Evolutionary conservation across 2,797 vertebrate species (phyloP), one percentile per base, ranked within the genome.

Genomic region (Anguilla marmorata): DNA sequence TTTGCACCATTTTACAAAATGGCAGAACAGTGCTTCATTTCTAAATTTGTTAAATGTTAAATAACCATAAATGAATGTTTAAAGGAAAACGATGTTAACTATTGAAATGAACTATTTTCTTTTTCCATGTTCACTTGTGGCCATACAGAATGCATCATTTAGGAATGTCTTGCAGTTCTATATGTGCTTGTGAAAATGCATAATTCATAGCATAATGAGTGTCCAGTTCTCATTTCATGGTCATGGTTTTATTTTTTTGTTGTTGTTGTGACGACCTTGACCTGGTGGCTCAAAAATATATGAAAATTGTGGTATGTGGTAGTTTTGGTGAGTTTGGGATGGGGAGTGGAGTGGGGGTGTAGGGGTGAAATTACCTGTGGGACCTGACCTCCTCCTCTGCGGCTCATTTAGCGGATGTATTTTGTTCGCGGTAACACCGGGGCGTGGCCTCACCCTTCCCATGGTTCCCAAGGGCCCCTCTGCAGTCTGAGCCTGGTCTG

Each of bases 341-440:
- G 33, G 41, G 37, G 19, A 4, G 6, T 27, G 7, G 27, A 6
- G n/a, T 9, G 9, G n/a, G 66, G 27, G n/a, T 1, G n/a, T n/a
- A 96, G 94, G 94, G 93, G 93, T 89, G 93, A 95, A 96, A 96
- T 94, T 21, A 96, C 95, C 96, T 94, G 90, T 92, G 92, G 96
- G 95, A 95, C 95, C 84, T 91, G 90, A 95, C 94, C 91, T 94
- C 93, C 93, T 89, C 93, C 94, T 95, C 60, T n/a, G 60, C 11
- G 0, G 93, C 92, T 96, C 95, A 96, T 97, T 97, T 96, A 97
- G 97, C 97, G 95, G 96, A 94, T 95, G 96, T 96, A 97, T 97
- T 97, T 97, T 96, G 96, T 94, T 93, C 95, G 95, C 96, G 97
- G 97, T 97, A 96, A 97, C 97, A 94, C 94, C 95, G 94, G 94